Evolutionary conservation across 2,797 vertebrate genomes (phyloP), one percentile per base, ranked within the genome.

Genomic region (Hozukius guyotensis): DNA sequence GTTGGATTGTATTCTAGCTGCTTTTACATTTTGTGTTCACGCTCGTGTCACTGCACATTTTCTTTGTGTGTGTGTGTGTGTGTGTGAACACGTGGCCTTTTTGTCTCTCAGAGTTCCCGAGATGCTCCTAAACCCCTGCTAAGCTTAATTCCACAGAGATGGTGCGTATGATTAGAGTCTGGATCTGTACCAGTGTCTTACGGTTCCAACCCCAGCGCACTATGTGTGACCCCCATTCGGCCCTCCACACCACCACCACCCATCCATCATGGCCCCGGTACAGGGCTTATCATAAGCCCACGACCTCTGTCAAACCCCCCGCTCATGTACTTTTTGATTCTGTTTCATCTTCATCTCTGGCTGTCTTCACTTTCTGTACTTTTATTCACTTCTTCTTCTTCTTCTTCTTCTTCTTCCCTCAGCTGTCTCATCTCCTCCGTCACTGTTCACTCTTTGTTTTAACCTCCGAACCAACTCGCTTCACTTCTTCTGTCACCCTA

Each of bases 71-170:
- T 55, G 46, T 18, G 65, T 52, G 75, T 14, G 66, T 12, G 18
- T 2, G 46, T 13, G 29, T 36, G 71, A 72, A 67, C 72, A 52
- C 4, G 3, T 14, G 53, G 8, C 53, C 75, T 80, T 46, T 72
- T 76, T 89, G 76, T 88, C 52, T 87, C 66, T 68, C 69, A 59
- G 34, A 63, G 60, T 77, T 92, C 75, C 80, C 70, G 4, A 68
- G 83, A 85, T 66, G 24, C 70, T 56, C 77, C 71, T 85, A 83
- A 93, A 92, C 79, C 91, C 80, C 80, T 52, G 27, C 82, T 93
- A 90, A 92, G 93, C 92, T 87, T 65, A 86, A 87, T 82, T 88
- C 90, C 85, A 36, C 76, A 75, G 86, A 88, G 81, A 83, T 66
- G 80, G 31, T 77, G 86, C 31, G 36, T 87, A 83, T 94, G 89